These are phyloP conservation scores for Drosophila leonis DNA, from an alignment of 2,888 invertebrate genomes.

Conservation along the genomic window DNA sequence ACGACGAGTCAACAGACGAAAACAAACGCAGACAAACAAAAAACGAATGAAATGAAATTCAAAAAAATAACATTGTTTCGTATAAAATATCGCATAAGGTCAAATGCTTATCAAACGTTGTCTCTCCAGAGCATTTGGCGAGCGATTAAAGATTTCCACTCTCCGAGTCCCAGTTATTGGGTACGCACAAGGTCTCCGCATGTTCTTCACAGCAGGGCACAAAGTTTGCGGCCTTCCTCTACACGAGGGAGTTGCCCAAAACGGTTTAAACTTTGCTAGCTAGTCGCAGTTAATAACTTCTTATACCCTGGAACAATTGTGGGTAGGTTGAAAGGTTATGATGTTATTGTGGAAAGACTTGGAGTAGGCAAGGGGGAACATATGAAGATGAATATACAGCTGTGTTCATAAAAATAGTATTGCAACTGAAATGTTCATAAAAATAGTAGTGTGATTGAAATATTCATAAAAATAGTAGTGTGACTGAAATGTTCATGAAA, in stretches of 20 bases:
- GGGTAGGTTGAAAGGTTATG: neutral
- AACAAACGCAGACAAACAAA: conserved; percentile 34
- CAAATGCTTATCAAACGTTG: conserved; percentile 73
- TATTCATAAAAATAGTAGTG: no score
- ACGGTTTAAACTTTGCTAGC: conserved; percentile 36
- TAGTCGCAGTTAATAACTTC: conserved; percentile 25
- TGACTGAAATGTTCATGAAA: no score
- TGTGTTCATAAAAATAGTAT: no score
- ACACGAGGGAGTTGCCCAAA: conserved; percentile 38
- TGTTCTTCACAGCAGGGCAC: conserved; percentile 38
- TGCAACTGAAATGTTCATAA: no score
- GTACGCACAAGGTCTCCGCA: conserved; percentile 6
- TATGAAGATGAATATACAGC: neutral
- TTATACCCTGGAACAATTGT: neutral
- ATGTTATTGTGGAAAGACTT: neutral
- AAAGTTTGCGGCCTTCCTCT: conserved; percentile 44
- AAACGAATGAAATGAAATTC: conserved; percentile 18
- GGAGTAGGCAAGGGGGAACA: neutral
- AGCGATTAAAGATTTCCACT: conserved; percentile 73
- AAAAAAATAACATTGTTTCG: neutral
- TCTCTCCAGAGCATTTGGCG: conserved; percentile 72
- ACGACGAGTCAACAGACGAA: conserved; percentile 59
- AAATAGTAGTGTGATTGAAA: no score
- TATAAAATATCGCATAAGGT: conserved; percentile 44
- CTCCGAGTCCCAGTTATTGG: conserved; percentile 33